phyloP scores from a whole-genome alignment of 1,140 invertebrate species.

The Drosophila kohkoa region DNA sequence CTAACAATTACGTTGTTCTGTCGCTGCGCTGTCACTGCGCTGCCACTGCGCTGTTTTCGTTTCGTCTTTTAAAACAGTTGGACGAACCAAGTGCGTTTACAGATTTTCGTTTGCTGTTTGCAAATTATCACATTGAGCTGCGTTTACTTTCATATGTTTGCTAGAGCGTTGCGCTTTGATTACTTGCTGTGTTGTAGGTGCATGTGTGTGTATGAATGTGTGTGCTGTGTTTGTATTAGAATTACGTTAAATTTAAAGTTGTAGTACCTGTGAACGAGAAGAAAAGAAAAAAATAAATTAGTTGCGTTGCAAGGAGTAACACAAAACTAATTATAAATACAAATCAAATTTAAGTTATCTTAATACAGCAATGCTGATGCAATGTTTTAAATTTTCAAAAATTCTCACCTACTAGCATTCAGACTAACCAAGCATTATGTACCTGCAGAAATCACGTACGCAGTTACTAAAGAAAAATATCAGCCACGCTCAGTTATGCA shows the following conservation, averaged over 20 bases:
- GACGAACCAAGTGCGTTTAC: constrained; percentile 7
- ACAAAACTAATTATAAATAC: constrained; percentile 2
- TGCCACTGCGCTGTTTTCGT: constrained; percentile 24
- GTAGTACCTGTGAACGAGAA: constrained; percentile 66
- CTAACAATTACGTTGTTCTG: constrained; percentile 39
- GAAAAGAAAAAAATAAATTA: constrained; percentile 48
- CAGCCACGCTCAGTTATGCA: constrained; percentile 3
- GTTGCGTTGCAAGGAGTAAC: constrained; percentile 10
- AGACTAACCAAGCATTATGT: not conserved
- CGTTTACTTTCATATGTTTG: too few species aligned
- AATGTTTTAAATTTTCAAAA: not conserved
- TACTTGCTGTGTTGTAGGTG: constrained; percentile 52
- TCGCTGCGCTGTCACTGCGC: constrained; percentile 23
- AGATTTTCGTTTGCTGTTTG: constrained; percentile 22
- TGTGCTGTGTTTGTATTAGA: constrained; percentile 37
- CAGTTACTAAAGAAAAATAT: constrained; percentile 11
- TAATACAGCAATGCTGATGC: not conserved
- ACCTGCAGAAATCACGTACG: not conserved
- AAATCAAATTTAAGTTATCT: not conserved
- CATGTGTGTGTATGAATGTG: constrained; percentile 40
- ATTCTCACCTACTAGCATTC: not conserved
- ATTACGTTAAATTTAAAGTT: constrained; percentile 53
- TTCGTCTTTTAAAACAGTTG: constrained; percentile 37
- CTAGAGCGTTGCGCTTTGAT: too few species aligned
- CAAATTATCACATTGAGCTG: constrained; percentile 19